A percentile compares a stretch with the other conserved stretches of the same genome.
Evolutionary conservation across 2,797 vertebrate genomes (phyloP).

Genomic region (Phylloscopus collybita): DNA sequence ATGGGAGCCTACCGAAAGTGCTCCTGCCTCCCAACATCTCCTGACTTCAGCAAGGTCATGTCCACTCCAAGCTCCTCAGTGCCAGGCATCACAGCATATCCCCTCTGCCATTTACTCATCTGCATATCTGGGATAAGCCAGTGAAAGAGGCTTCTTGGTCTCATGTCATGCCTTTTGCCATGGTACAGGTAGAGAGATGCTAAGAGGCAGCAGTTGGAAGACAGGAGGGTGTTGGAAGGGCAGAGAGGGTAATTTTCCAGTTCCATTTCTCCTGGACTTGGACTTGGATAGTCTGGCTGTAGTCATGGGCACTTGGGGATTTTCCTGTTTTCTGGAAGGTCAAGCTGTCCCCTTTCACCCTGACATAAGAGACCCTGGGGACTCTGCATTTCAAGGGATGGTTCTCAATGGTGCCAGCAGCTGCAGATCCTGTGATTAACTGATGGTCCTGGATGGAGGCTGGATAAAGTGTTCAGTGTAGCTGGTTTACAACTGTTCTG

Average conservation of each 20-base stretch:
- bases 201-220: neutral
- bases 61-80: neutral
- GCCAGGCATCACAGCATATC: neutral
- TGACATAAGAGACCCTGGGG: neutral
- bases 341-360: neutral
- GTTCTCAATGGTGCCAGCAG: neutral
- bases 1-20: neutral
- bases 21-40: neutral
- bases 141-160: conserved; percentile 22
- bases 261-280: neutral
- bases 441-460: neutral
- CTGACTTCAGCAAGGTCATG: neutral
- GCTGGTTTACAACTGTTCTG: neutral
- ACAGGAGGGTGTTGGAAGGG: neutral
- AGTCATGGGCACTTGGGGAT: neutral
- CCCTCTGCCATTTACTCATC: neutral
- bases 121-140: neutral
- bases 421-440: neutral
- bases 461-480: neutral
- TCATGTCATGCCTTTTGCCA: conserved; percentile 8
- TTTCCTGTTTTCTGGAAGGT: neutral
- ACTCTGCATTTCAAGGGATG: neutral
- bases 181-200: neutral
- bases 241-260: neutral
- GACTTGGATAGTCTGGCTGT: neutral